phyloP scores from a whole-genome alignment of 2,113 vertebrate species.

The Cinclus mexicanus region DNA sequence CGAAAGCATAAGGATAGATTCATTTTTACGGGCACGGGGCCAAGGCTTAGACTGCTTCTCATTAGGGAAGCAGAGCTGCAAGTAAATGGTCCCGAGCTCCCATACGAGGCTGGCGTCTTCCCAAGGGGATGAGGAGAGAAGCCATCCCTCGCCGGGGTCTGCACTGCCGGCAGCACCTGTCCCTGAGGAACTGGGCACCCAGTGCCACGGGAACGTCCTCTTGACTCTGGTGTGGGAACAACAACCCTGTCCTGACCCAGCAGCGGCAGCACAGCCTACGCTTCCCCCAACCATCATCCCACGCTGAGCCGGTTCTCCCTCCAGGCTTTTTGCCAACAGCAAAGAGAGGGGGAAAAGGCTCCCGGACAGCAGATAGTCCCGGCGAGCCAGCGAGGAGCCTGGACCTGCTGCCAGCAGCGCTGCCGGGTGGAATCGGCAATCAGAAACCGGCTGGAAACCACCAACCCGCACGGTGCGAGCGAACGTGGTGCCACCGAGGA shows the following conservation, averaged over 20 bases:
- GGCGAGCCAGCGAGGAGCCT: not conserved
- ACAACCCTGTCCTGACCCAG: fast-evolving
- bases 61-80: not conserved
- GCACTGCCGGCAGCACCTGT: not conserved
- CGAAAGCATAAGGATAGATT: not conserved
- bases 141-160: not conserved
- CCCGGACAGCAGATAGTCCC: not conserved
- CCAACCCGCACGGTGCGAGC: fast-evolving
- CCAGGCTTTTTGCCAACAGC: not conserved
- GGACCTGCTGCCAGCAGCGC: not conserved
- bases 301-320: fast-evolving
- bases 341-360: not conserved
- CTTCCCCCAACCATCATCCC: not conserved
- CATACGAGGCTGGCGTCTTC: not conserved
- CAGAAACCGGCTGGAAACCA: not conserved
- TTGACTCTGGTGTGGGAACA: fast-evolving
- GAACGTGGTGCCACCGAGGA: fast-evolving
- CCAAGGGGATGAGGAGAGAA: not conserved
- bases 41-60: not conserved
- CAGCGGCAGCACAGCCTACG: not conserved
- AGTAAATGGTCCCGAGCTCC: not conserved
- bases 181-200: not conserved
- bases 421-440: not conserved
- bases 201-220: fast-evolving
- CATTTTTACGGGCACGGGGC: not conserved